Percentiles rank a stretch among this genome's conserved stretches.
These are phyloP conservation scores for Ptilonorhynchus violaceus DNA, from an alignment of 2,113 vertebrate species.

Conservation along the genomic window DNA sequence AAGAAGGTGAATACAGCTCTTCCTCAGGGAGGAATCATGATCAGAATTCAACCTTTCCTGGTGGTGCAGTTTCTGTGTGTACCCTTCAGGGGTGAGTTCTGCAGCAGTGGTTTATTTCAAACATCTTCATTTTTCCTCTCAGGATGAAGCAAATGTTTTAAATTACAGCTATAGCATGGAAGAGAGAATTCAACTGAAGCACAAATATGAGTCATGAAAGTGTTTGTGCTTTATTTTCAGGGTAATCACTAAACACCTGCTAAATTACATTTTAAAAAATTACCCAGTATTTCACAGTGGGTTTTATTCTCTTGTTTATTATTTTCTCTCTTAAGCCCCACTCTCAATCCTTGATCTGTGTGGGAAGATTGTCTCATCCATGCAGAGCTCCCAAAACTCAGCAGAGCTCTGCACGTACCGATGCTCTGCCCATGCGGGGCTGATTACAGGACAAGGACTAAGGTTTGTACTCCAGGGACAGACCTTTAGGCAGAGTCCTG, in stretches of 20 bases:
- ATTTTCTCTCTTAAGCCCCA: background rate
- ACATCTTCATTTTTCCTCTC: background rate
- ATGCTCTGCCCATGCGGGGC: background rate
- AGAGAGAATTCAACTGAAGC: constrained; percentile 22
- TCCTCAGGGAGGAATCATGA: background rate
- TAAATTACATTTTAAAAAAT: constrained; percentile 41
- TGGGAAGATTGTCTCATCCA: background rate
- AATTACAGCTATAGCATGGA: constrained; percentile 11
- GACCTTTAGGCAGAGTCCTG: background rate
- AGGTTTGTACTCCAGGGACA: background rate
- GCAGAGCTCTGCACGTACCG: background rate
- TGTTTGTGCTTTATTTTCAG: constrained; percentile 23
- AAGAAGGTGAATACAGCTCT: background rate
- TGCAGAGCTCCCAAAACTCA: background rate
- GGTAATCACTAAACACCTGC: constrained; percentile 48
- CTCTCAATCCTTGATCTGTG: background rate
- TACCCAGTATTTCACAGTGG: background rate
- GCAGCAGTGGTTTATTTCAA: background rate
- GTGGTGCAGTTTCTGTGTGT: background rate
- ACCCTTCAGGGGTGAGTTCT: background rate
- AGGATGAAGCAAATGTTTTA: constrained; percentile 27
- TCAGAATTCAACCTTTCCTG: background rate
- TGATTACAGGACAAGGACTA: background rate
- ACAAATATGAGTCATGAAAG: constrained; percentile 41
- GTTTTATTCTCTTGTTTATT: constrained; percentile 21